Conservation (phyloP, 2,113 vertebrate species). For the Atractosteus spatula region DNA sequence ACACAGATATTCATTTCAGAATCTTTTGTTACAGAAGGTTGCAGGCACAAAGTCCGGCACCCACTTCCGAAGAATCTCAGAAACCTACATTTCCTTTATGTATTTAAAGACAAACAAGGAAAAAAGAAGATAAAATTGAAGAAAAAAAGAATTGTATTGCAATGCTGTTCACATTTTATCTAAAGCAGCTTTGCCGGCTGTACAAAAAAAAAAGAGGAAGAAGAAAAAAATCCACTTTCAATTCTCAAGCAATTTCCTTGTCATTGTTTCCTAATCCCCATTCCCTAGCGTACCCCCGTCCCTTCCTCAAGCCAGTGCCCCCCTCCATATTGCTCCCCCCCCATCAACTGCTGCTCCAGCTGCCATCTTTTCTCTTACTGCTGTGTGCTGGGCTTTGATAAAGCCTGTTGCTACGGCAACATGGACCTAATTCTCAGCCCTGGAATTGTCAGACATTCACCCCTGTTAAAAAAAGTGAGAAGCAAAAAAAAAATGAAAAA, state of each 20-base stretch:
- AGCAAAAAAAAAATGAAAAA: slow-evolving; percentile 6
- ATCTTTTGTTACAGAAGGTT: too few relatives aligned
- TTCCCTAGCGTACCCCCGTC: background rate
- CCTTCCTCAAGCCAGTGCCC: background rate
- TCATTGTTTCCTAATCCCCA: slow-evolving; percentile 21
- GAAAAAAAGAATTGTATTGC: too few relatives aligned
- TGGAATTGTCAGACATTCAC: slow-evolving; percentile 38
- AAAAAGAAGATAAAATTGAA: too few relatives aligned
- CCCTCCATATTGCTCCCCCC: background rate
- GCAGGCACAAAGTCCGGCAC: too few relatives aligned
- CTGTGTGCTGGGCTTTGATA: slow-evolving; percentile 41
- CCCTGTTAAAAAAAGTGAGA: slow-evolving; percentile 16
- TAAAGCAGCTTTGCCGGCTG: background rate
- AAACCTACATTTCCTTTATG: too few relatives aligned
- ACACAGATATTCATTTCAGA: too few relatives aligned
- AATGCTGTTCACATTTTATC: background rate
- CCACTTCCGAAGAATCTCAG: too few relatives aligned
- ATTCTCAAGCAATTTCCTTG: slow-evolving; percentile 10
- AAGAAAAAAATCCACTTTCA: background rate
- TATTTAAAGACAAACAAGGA: too few relatives aligned
- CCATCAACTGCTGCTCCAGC: background rate
- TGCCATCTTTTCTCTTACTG: slow-evolving; percentile 33
- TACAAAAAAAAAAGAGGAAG: background rate
- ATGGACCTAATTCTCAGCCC: slow-evolving; percentile 36
- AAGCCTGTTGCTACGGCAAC: slow-evolving; percentile 41